phyloP scores from a whole-genome alignment of 2,888 invertebrate species.

The Aphrophora alni region DNA sequence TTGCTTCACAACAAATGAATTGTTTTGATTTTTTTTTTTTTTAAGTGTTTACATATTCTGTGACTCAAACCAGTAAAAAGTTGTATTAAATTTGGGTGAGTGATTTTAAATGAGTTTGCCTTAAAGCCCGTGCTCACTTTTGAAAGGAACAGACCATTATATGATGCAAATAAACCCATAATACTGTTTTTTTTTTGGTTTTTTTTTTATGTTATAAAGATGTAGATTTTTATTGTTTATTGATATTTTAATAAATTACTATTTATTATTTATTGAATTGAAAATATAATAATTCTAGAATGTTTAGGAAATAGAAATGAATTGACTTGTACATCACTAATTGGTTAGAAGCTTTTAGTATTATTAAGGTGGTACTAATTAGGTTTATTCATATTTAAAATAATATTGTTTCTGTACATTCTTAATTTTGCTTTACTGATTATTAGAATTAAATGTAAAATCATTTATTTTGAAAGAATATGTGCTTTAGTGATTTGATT shows the following conservation, averaged over 20 bases:
- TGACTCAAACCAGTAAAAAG: neutral
- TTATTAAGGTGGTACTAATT: neutral
- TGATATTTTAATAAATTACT: neutral
- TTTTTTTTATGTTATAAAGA: neutral
- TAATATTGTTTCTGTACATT: no score
- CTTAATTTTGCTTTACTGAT: no score
- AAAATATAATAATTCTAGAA: neutral
- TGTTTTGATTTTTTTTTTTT: neutral
- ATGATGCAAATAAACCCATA: neutral
- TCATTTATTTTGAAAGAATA: no score
- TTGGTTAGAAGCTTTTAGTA: neutral
- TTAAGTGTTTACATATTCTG: neutral
- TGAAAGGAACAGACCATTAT: neutral
- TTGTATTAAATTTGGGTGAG: conserved; percentile 5
- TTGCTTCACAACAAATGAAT: neutral
- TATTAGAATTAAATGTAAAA: no score
- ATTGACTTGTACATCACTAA: neutral
- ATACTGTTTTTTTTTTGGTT: no score
- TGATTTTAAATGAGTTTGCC: neutral
- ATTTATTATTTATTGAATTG: neutral
- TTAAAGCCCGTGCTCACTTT: neutral
- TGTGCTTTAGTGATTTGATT: no score
- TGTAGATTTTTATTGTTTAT: neutral
- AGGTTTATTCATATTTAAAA: no score
- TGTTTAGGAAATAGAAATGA: neutral